Conservation (phyloP, 2,888 invertebrate genomes). For the Troides helena region DNA sequence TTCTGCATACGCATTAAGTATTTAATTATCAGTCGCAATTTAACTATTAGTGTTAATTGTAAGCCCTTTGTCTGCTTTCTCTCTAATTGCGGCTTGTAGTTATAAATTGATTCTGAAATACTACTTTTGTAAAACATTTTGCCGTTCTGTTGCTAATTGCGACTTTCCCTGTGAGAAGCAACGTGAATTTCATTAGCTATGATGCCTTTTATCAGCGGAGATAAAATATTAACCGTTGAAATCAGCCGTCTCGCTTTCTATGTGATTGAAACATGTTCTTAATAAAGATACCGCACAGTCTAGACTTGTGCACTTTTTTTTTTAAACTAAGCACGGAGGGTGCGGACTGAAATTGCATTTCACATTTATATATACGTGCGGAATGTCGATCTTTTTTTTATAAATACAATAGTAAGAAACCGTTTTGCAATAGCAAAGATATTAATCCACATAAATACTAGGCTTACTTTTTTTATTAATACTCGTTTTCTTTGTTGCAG, state of each 20-base stretch:
- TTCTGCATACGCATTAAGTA: constrained; percentile 21
- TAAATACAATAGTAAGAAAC: not conserved
- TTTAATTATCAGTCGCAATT: constrained; percentile 42
- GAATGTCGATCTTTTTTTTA: not conserved
- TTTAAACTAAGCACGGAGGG: constrained; percentile 16
- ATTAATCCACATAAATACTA: not conserved
- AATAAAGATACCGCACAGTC: constrained; percentile 26
- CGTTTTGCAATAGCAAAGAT: too few species aligned
- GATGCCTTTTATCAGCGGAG: constrained; percentile 54
- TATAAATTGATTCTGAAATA: constrained; percentile 72
- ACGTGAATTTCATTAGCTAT: constrained; percentile 57
- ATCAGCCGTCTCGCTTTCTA: constrained; percentile 40
- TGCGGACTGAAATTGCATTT: constrained; percentile 22
- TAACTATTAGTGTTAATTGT: constrained; percentile 42
- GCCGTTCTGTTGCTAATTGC: constrained; percentile 68
- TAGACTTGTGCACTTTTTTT: constrained; percentile 23
- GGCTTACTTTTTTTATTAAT: not conserved
- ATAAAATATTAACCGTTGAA: constrained; percentile 43
- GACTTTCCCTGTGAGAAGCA: constrained; percentile 65
- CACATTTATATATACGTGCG: constrained; percentile 15
- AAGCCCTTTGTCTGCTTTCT: constrained; percentile 68
- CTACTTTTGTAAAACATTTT: constrained; percentile 73
- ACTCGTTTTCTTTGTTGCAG: constrained; percentile 78
- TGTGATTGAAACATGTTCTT: constrained; percentile 32
- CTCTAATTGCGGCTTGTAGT: constrained; percentile 74